These are phyloP conservation scores for Drosophila colorata DNA, from an alignment of 2,888 invertebrate genomes.

Conservation along the genomic window DNA sequence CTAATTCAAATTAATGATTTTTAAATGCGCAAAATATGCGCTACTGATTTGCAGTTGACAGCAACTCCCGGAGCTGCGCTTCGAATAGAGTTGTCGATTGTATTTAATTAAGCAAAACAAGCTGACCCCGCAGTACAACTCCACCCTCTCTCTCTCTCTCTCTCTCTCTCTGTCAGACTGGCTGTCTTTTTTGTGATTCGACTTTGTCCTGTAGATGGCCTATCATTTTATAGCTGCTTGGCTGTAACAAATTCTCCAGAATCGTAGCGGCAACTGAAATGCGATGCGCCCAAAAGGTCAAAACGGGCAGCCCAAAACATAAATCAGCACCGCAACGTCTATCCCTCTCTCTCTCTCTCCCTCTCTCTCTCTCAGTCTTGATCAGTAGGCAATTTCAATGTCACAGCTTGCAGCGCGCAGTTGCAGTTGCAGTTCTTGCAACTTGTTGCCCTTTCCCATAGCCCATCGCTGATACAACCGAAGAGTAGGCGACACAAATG, in stretches of 20 bases:
- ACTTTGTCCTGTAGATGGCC: constrained; percentile 57
- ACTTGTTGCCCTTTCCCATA: constrained; percentile 47
- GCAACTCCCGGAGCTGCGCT: constrained; percentile 6
- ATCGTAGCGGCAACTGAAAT: constrained; percentile 48
- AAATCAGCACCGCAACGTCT: constrained; percentile 42
- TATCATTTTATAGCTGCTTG: constrained; percentile 47
- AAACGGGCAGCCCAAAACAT: constrained; percentile 38
- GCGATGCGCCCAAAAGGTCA: constrained; percentile 72
- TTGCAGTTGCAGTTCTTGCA: constrained; percentile 22
- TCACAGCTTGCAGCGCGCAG: constrained; percentile 44
- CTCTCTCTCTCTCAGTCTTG: not conserved
- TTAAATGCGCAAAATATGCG: constrained; percentile 80
- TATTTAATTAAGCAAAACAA: constrained; percentile 64
- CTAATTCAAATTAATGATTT: constrained; percentile 81
- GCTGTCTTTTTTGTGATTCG: constrained; percentile 15
- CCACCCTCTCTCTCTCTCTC: not conserved
- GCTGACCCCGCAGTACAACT: not conserved
- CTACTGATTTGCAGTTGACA: constrained; percentile 67
- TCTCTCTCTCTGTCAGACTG: constrained; percentile 2
- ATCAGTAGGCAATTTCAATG: constrained; percentile 46
- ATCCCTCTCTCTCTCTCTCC: not conserved
- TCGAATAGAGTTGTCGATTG: constrained; percentile 75
- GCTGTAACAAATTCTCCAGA: constrained; percentile 46
- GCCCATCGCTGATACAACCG: constrained; percentile 22
- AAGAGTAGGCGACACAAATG: constrained; percentile 1